phyloP scores from a whole-genome alignment of 2,888 invertebrate genomes.

The Epinotia bilunana region DNA sequence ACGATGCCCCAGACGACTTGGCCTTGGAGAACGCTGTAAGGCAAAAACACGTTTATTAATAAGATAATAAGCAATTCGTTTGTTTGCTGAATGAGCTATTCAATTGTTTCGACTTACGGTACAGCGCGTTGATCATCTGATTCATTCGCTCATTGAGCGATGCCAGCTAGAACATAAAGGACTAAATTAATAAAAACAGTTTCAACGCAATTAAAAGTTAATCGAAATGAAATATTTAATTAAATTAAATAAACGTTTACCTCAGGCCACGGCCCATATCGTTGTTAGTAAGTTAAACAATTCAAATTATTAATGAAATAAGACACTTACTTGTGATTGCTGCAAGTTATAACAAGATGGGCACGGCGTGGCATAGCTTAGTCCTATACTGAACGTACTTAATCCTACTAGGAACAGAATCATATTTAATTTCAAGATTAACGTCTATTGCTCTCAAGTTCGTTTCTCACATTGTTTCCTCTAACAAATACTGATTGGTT shows the following conservation, averaged over 20 bases:
- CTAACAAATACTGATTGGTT: slow-evolving; percentile 11
- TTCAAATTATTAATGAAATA: too few species aligned
- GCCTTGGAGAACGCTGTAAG: slow-evolving; percentile 46
- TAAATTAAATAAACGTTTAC: too few species aligned
- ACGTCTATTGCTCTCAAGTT: slow-evolving; percentile 14
- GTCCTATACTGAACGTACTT: slow-evolving; percentile 59
- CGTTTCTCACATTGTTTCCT: slow-evolving; percentile 27
- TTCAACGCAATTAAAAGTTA: not conserved
- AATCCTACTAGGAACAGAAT: slow-evolving; percentile 57
- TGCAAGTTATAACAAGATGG: slow-evolving; percentile 60
- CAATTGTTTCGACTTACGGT: slow-evolving; percentile 65
- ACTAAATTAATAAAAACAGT: slow-evolving; percentile 3
- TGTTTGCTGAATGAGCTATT: slow-evolving; percentile 21
- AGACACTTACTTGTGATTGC: slow-evolving; percentile 68
- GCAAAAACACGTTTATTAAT: slow-evolving; percentile 5
- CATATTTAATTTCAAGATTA: slow-evolving; percentile 54
- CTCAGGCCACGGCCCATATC: too few species aligned
- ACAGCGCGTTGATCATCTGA: slow-evolving; percentile 74
- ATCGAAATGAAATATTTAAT: not conserved
- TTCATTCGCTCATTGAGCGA: slow-evolving; percentile 75
- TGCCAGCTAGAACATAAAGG: slow-evolving; percentile 63
- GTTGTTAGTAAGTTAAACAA: too few species aligned
- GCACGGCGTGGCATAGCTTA: slow-evolving; percentile 57
- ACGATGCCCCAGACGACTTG: slow-evolving; percentile 44
- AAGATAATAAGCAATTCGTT: slow-evolving; percentile 5